Evolutionary conservation across 2,888 invertebrate genomes (phyloP).

Genomic region (Alcis repandata): DNA sequence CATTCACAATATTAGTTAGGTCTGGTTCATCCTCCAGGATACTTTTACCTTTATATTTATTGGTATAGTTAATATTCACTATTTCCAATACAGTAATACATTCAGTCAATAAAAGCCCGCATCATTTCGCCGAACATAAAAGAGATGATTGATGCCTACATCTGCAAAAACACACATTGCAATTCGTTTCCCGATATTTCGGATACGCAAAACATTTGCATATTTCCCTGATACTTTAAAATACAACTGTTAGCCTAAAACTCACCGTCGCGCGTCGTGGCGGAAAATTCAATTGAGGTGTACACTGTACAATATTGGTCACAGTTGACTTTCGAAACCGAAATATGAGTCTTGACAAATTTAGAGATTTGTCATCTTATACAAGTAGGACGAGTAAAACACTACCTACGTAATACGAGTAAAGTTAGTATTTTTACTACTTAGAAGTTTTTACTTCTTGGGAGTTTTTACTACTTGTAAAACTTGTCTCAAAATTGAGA

Average conservation of each 20-base stretch:
- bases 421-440: too few relatives aligned
- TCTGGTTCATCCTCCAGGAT: too few relatives aligned
- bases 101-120: slow-evolving; percentile 24
- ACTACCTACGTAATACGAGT: too few relatives aligned
- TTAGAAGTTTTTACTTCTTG: too few relatives aligned
- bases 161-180: slow-evolving; percentile 37
- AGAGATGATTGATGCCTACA: slow-evolving; percentile 35
- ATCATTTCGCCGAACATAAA: slow-evolving; percentile 25
- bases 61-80: not conserved
- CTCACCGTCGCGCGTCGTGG: not conserved
- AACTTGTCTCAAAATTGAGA: too few relatives aligned
- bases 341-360: not conserved
- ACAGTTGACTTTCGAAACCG: not conserved
- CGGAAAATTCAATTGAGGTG: slow-evolving; percentile 11
- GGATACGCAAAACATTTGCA: slow-evolving; percentile 41
- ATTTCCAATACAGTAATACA: slow-evolving; percentile 13
- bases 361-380: too few relatives aligned
- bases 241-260: slow-evolving; percentile 17
- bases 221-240: slow-evolving; percentile 33
- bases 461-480: too few relatives aligned
- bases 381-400: too few relatives aligned
- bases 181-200: slow-evolving; percentile 41
- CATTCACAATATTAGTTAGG: too few relatives aligned
- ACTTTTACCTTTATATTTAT: too few relatives aligned
- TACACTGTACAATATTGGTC: not conserved